phyloP scores from a whole-genome alignment of 2,113 vertebrate genomes.

The Alaudala cheleensis region DNA sequence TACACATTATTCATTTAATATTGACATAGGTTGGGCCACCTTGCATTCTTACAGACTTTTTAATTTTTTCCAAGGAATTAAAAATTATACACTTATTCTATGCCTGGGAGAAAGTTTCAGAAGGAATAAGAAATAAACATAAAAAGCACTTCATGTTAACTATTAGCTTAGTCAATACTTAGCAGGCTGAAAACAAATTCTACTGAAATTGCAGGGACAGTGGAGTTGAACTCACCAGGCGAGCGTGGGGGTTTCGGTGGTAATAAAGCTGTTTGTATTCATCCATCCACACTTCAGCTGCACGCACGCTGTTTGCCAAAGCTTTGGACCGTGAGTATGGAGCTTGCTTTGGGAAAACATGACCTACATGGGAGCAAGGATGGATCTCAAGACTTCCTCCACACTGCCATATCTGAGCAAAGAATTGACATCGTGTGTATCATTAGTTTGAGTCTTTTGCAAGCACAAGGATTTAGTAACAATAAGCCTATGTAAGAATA shows the following conservation, averaged over 20 bases:
- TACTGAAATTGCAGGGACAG: not conserved
- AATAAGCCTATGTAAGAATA: not conserved
- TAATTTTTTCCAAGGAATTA: not conserved
- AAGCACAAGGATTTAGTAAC: not conserved
- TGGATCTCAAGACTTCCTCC: constrained; percentile 94
- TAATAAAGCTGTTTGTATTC: constrained; percentile 93
- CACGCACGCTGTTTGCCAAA: constrained; percentile 93
- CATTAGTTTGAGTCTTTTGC: not conserved
- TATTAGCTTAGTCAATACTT: not conserved
- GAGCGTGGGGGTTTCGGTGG: constrained; percentile 90
- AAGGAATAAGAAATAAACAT: not conserved
- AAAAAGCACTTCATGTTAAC: not conserved
- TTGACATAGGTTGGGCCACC: not conserved
- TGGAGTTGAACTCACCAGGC: constrained; percentile 79
- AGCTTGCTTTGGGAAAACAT: constrained; percentile 94
- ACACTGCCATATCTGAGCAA: constrained; percentile 94
- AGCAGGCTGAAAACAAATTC: not conserved
- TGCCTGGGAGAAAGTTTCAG: not conserved
- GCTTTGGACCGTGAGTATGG: constrained; percentile 93
- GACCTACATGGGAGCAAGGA: constrained; percentile 96
- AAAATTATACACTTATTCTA: not conserved
- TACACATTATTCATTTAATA: not conserved
- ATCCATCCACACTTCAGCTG: constrained; percentile 98
- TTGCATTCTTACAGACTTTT: not conserved
- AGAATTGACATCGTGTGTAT: not conserved